Percentiles rank a stretch among this genome's conserved stretches.
These are phyloP conservation scores for Parnassius orleans DNA, from an alignment of 2,888 invertebrate genomes.

Conservation along the genomic window DNA sequence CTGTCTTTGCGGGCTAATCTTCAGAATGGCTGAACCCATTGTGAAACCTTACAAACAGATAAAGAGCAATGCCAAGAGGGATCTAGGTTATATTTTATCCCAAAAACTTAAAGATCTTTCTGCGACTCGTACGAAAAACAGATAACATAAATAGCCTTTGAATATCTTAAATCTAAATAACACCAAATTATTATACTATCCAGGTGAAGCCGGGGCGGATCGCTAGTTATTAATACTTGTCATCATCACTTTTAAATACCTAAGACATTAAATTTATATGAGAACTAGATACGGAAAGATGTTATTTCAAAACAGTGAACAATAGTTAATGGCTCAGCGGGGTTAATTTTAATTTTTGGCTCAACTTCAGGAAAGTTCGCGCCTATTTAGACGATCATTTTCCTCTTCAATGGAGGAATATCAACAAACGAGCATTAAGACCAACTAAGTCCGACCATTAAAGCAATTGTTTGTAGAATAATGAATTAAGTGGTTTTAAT, in stretches of 20 bases:
- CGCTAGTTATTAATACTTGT: conserved; percentile 79
- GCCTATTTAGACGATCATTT: conserved; percentile 12
- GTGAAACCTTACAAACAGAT: no score
- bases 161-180: no score
- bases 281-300: no score
- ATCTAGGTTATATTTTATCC: no score
- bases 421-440: conserved; percentile 18
- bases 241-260: no score
- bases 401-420: conserved; percentile 15
- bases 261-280: no score
- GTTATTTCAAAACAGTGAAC: no score
- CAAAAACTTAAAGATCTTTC: no score
- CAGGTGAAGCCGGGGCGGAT: conserved; percentile 69
- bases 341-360: conserved; percentile 2
- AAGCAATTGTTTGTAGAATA: conserved; percentile 21
- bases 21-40: no score
- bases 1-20: no score
- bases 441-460: conserved; percentile 15
- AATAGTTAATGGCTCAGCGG: background rate
- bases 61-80: no score
- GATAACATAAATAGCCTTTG: conserved; percentile 19
- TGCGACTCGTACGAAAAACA: background rate
- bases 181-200: conserved; percentile 63
- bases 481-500: conserved; percentile 23
- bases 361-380: background rate